phyloP scores from a whole-genome alignment of 2,888 invertebrate species.

The Hipparchia sbordonii region DNA sequence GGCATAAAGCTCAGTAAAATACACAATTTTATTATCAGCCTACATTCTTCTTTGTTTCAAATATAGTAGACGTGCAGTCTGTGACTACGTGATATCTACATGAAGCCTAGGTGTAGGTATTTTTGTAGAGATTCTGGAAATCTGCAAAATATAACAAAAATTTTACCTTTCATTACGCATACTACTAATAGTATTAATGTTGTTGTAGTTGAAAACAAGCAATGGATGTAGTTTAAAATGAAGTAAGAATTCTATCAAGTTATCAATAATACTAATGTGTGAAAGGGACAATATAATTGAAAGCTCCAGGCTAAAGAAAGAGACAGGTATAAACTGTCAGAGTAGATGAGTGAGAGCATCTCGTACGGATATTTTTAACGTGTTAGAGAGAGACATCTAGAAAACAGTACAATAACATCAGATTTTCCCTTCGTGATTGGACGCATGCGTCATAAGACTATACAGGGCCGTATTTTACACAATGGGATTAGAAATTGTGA shows the following conservation, averaged over 20 bases:
- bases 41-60: constrained; percentile 49
- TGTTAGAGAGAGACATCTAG: constrained; percentile 57
- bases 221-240: constrained; percentile 47
- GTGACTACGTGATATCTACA: constrained; percentile 51
- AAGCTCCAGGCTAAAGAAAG: constrained; percentile 44
- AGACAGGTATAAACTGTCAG: constrained; percentile 41
- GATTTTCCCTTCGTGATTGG: constrained; percentile 64
- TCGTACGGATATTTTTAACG: constrained; percentile 1
- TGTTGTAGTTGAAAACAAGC: constrained; percentile 37
- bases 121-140: constrained; percentile 31
- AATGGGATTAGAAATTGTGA: background rate
- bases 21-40: constrained; percentile 41
- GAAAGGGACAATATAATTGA: constrained; percentile 5
- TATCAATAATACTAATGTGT: constrained; percentile 59
- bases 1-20: constrained; percentile 32
- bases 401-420: constrained; percentile 62
- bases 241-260: constrained; percentile 44
- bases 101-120: constrained; percentile 34
- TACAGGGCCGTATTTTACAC: constrained; percentile 51
- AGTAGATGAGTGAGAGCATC: constrained; percentile 45
- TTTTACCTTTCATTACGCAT: constrained; percentile 36
- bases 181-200: constrained; percentile 21
- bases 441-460: constrained; percentile 76
- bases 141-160: constrained; percentile 13
- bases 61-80: constrained; percentile 58